phyloP scores from a whole-genome alignment of 2,888 invertebrate genomes.

The Pseudanteris insignis region DNA sequence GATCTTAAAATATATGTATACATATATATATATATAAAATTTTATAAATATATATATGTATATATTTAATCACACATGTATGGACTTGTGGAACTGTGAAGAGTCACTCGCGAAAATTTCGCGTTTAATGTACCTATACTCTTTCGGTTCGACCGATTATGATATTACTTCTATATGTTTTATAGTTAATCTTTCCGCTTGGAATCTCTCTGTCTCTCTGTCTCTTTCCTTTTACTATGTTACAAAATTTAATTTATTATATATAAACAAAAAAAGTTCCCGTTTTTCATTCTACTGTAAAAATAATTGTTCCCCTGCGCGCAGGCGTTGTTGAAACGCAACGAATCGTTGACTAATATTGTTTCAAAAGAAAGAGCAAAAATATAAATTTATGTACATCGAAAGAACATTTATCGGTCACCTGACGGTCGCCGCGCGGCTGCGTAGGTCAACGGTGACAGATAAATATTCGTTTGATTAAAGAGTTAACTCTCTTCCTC shows the following conservation, averaged over 20 bases:
- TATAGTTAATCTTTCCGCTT: slow-evolving; percentile 52
- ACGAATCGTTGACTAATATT: slow-evolving; percentile 10
- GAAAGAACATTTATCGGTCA: slow-evolving; percentile 19
- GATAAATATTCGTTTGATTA: slow-evolving; percentile 22
- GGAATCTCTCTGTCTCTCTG: slow-evolving; percentile 35
- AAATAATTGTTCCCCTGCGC: slow-evolving; percentile 23
- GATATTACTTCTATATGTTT: slow-evolving; percentile 52
- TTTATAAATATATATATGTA: slow-evolving; percentile 14
- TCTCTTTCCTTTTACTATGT: slow-evolving; percentile 35
- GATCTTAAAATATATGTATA: slow-evolving; percentile 23
- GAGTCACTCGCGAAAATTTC: slow-evolving; percentile 37
- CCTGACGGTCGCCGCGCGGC: neutral
- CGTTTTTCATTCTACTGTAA: slow-evolving; percentile 36
- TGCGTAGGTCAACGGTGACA: slow-evolving; percentile 4
- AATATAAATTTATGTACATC: slow-evolving; percentile 5
- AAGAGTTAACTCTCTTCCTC: slow-evolving; percentile 23
- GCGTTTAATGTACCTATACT: slow-evolving; percentile 41
- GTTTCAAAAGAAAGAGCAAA: too few species aligned
- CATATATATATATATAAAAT: slow-evolving; percentile 24
- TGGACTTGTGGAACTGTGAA: slow-evolving; percentile 25
- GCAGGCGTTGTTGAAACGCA: slow-evolving; percentile 16
- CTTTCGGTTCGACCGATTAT: slow-evolving; percentile 46
- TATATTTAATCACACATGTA: slow-evolving; percentile 5
- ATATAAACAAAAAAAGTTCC: too few species aligned
- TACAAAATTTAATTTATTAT: too few species aligned